These are phyloP conservation scores for Helleia helle DNA, from an alignment of 2,888 invertebrate species.

Conservation along the genomic window DNA sequence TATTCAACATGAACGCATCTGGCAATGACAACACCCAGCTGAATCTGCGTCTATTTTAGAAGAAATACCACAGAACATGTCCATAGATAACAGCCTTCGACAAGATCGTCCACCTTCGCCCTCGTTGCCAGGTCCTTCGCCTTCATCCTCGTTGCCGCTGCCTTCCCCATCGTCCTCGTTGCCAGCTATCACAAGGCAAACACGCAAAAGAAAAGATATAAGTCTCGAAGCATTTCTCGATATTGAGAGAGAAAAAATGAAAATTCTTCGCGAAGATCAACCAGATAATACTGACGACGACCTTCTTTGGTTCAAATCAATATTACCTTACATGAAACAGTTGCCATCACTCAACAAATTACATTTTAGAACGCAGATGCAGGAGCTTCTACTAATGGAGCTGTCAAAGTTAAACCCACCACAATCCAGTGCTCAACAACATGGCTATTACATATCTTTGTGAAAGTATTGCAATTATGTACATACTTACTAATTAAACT, in stretches of 20 bases:
- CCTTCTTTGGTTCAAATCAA: conserved; percentile 25
- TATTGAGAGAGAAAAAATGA: conserved; percentile 20
- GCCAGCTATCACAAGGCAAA: conserved; percentile 25
- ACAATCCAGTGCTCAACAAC: conserved; percentile 14
- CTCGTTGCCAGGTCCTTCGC: conserved; percentile 17
- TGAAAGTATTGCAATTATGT: conserved; percentile 20
- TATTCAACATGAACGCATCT: conserved; percentile 13
- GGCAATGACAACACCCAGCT: too few species aligned
- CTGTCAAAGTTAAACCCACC: conserved; percentile 24
- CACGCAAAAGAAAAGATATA: conserved; percentile 23
- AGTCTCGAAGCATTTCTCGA: conserved; percentile 22
- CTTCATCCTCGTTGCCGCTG: too few species aligned
- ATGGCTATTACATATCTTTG: conserved; percentile 19
- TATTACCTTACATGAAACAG: conserved; percentile 26
- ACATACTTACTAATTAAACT: conserved; percentile 11
- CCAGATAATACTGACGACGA: conserved; percentile 21
- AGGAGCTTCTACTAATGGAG: conserved; percentile 24
- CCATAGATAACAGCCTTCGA: conserved; percentile 14
- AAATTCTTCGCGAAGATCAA: conserved; percentile 22
- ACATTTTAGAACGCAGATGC: conserved; percentile 26
- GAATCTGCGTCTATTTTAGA: too few species aligned
- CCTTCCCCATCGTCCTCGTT: conserved; percentile 23
- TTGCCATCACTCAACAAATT: conserved; percentile 25
- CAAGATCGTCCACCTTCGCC: conserved; percentile 13
- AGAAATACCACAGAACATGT: too few species aligned